Base-by-base conservation (phyloP, 2,888 invertebrate genomes). In the Volucella inanis region DNA sequence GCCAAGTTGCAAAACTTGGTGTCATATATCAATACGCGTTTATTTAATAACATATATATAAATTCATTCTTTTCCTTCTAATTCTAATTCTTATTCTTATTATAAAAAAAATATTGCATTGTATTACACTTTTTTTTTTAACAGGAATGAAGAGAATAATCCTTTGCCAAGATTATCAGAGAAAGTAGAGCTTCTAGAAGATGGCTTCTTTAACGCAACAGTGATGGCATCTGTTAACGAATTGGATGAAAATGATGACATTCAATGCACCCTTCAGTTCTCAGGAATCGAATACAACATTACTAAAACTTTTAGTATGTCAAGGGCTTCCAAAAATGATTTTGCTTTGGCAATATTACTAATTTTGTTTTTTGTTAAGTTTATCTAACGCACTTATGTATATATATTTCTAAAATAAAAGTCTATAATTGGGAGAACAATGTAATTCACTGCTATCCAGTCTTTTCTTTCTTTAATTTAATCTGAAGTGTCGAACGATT, bases 381-480 rank as follows among this genome's bases (percentile, higher is more conserved):
- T 31, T 74, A 39, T 54, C 39, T 31, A 9, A 22, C 38, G 38
- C 55, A 74, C 47, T 10, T 61, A 55, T 47, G 9, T 57, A 52
- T 31, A 59, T 52, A 10, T 10, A 39, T 75, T 31, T 61, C 62
- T 22, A 39, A 50, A 62, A 62, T 57, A 70, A 72, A 77, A 18
- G 67, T 77, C 77, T 74, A 72, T 62, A 62, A 45, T 83, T 78
- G 78, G 67, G 39, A 71, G 59, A 71, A 59, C 65, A 65, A 52
- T 49, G 6, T 6, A 31, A 31, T 31, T 3, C 31, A 6, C 31
- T 31, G 6, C 6, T 31, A 0, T 31, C 0, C 31, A 31, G 31
- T 31, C 22, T 0, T 22, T 22, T 22, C 31, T 31, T 6, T 31
- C 0, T 31, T 31, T 31, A 31, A 31, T 31, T 31, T 31, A 22